Conservation (phyloP, 2,113 vertebrate species). For the Carlito syrichta region DNA sequence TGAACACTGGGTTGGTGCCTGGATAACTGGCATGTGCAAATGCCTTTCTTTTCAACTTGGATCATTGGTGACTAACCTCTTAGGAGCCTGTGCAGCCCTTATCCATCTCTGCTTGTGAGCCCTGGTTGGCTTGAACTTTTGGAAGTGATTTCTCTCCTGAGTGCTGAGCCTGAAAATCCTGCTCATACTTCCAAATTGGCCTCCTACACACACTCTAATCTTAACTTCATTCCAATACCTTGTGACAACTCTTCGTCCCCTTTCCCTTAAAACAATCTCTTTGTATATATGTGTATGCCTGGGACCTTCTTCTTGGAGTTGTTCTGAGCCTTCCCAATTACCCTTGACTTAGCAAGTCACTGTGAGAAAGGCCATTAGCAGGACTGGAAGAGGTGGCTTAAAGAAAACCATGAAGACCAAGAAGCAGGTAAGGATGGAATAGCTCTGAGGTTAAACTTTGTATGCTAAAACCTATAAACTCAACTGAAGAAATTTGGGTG, state of each 20-base stretch:
- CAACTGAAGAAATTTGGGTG: not conserved
- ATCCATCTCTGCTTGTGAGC: not conserved
- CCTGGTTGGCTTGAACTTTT: not conserved
- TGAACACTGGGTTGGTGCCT: not conserved
- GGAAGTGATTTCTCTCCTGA: not conserved
- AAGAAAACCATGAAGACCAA: not conserved
- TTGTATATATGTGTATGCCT: not conserved
- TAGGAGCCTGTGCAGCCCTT: not conserved
- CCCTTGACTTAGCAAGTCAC: not conserved
- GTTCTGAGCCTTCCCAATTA: not conserved
- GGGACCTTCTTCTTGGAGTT: not conserved
- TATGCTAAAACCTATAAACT: not conserved
- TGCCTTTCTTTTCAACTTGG: not conserved
- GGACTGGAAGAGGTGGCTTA: not conserved
- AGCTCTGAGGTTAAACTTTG: not conserved
- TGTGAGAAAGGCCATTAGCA: not conserved
- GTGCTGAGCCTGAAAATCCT: not conserved
- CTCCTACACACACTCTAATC: not conserved
- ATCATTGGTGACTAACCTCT: not conserved
- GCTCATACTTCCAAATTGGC: not conserved
- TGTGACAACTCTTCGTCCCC: accelerated
- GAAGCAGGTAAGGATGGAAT: not conserved
- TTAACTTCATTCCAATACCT: not conserved
- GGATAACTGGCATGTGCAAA: not conserved
- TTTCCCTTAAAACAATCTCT: not conserved